Percentiles rank a stretch among this genome's conserved stretches.
These are phyloP conservation scores for Sphenodon punctatus DNA, from an alignment of 2,797 vertebrate genomes.

Conservation along the genomic window DNA sequence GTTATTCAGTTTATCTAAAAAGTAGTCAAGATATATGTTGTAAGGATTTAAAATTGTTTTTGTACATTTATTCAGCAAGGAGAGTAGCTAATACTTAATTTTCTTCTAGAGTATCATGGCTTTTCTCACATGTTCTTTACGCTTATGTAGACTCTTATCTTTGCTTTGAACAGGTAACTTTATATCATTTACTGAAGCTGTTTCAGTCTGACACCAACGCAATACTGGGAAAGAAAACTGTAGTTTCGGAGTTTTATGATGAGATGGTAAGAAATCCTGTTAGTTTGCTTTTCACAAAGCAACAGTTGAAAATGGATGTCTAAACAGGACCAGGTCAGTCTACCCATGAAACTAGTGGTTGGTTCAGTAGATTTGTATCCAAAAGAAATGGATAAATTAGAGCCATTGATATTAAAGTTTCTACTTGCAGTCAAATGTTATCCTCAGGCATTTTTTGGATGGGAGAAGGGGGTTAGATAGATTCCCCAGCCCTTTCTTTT, in stretches of 20 bases:
- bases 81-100: background rate
- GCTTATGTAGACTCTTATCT: no score
- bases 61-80: background rate
- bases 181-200: slow-evolving; percentile 96
- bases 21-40: background rate
- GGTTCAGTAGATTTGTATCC: no score
- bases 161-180: slow-evolving; percentile 85
- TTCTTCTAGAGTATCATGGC: no score
- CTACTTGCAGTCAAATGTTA: no score
- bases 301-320: background rate
- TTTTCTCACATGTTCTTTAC: no score
- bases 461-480: no score
- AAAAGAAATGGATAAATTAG: no score
- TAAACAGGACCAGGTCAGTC: no score
- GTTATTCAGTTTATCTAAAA: background rate
- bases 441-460: no score
- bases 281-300: slow-evolving; percentile 21
- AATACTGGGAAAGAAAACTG: slow-evolving; percentile 95
- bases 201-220: slow-evolving; percentile 98
- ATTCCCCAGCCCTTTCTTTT: no score
- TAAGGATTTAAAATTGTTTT: background rate
- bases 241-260: slow-evolving; percentile 98
- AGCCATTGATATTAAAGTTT: no score
- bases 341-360: no score
- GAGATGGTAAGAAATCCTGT: slow-evolving; percentile 87